These are phyloP conservation scores for Catharus bicknelli DNA, from an alignment of 2,113 vertebrate species.

Conservation along the genomic window DNA sequence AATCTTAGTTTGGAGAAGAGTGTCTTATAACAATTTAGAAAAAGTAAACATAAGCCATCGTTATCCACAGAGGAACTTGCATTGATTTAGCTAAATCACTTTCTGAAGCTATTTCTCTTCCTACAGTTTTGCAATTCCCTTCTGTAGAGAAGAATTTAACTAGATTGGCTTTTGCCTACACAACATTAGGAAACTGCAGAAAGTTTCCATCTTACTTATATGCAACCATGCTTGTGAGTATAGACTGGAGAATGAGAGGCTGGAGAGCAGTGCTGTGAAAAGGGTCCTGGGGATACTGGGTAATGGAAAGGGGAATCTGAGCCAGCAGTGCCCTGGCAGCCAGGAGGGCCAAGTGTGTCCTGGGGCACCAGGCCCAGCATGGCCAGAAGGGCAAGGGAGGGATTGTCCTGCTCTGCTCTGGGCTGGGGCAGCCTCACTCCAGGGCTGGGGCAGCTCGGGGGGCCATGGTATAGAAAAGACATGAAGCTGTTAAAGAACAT, in stretches of 20 bases:
- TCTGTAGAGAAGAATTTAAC: not conserved
- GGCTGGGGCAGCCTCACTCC: no score
- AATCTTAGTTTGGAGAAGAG: not conserved
- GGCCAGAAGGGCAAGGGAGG: fast-evolving
- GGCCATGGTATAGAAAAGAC: no score
- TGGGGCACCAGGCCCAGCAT: not conserved
- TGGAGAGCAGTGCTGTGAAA: fast-evolving
- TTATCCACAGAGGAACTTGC: not conserved
- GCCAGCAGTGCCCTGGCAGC: not conserved
- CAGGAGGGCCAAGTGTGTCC: not conserved
- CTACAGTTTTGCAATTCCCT: not conserved
- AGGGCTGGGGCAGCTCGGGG: no score
- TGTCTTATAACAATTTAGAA: slow-evolving; percentile 13
- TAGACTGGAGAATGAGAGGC: fast-evolving
- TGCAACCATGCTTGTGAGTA: not conserved
- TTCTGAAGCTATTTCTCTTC: not conserved
- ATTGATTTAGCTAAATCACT: slow-evolving; percentile 4
- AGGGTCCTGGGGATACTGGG: not conserved
- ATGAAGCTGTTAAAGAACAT: no score
- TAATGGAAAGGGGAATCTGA: not conserved
- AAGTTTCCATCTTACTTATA: not conserved
- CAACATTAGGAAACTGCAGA: not conserved
- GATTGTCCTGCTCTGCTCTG: not conserved
- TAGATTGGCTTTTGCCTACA: not conserved
- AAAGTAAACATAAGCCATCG: slow-evolving; percentile 21